Percentiles rank a stretch among this genome's conserved stretches.
Evolutionary conservation across 2,113 vertebrate species (phyloP).

Genomic region (Albula glossodonta): DNA sequence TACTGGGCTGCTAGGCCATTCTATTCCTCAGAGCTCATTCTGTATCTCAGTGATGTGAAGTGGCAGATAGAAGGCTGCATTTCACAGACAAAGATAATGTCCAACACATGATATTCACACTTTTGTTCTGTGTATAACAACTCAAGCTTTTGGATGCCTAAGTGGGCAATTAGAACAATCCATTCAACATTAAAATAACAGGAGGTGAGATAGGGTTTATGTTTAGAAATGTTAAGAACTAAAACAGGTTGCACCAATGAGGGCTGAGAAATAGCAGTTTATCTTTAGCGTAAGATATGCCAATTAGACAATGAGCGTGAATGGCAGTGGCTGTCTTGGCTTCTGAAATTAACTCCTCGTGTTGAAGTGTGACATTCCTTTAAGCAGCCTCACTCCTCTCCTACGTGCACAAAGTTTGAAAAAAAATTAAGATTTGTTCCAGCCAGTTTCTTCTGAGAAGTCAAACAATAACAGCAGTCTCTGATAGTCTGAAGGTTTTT

Average conservation of each 20-base stretch:
- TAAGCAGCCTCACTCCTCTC: neutral
- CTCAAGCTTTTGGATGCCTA: neutral
- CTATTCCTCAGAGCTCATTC: neutral
- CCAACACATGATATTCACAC: neutral
- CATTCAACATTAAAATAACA: neutral
- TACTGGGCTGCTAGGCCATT: neutral
- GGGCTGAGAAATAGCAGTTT: neutral
- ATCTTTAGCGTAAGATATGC: neutral
- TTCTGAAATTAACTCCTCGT: constrained; percentile 2
- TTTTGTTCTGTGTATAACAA: neutral
- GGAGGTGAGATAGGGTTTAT: neutral
- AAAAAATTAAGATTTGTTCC: neutral
- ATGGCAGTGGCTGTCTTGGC: neutral
- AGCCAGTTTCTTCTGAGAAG: neutral
- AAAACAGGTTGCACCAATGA: neutral
- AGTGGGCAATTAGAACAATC: neutral
- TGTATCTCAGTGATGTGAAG: neutral
- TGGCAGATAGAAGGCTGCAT: neutral
- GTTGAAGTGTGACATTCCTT: constrained; percentile 20
- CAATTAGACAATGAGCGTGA: constrained; percentile 12
- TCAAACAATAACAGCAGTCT: neutral
- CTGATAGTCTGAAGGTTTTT: neutral
- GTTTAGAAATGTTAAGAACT: neutral
- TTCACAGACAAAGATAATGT: neutral
- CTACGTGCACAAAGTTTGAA: neutral